phyloP scores from a whole-genome alignment of 2,113 vertebrate species.

The Oncorhynchus kisutch region DNA sequence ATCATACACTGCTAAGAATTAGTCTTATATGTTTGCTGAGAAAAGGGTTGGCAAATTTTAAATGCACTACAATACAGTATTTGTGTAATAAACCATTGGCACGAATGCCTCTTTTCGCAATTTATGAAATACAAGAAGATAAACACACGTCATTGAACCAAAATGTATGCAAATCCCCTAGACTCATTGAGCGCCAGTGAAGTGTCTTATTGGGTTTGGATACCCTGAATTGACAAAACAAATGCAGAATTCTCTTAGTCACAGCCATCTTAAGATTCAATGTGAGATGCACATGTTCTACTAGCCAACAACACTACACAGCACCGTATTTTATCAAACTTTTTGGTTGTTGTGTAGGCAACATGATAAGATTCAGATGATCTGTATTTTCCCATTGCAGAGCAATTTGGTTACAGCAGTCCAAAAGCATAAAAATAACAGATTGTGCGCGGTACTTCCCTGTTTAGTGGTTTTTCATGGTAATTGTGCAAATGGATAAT shows the following conservation, averaged over 20 bases:
- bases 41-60: neutral
- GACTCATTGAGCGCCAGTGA: neutral
- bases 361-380: neutral
- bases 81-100: constrained; percentile 12
- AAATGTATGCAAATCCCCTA: constrained; percentile 57
- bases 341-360: too few species aligned
- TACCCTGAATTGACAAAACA: neutral
- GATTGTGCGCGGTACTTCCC: too few species aligned
- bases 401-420: too few species aligned
- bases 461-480: neutral
- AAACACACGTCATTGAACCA: neutral
- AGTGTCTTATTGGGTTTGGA: neutral
- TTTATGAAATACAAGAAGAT: neutral
- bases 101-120: constrained; percentile 8
- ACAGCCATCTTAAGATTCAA: neutral
- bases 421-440: too few species aligned
- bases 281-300: neutral
- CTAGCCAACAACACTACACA: neutral
- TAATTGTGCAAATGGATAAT: neutral
- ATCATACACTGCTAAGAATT: constrained; percentile 1
- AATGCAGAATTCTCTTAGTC: neutral
- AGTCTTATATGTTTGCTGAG: neutral
- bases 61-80: neutral
- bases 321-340: neutral
- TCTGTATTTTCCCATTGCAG: too few species aligned